These are phyloP conservation scores for Mesitornis unicolor DNA, from an alignment of 2,113 vertebrate species.

Conservation along the genomic window DNA sequence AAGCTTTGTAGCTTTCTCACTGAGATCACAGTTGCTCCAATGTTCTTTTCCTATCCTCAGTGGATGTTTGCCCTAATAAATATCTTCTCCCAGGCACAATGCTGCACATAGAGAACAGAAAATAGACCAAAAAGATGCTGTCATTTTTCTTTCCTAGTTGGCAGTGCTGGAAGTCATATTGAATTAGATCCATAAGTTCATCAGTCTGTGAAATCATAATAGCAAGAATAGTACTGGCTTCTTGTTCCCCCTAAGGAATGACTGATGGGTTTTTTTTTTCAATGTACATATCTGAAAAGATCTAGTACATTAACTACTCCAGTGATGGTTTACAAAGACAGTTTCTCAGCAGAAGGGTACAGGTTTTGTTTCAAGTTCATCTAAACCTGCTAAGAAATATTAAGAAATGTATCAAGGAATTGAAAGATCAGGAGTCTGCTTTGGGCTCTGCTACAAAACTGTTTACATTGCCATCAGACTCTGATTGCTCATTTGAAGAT, in stretches of 20 bases:
- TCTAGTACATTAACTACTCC: neutral
- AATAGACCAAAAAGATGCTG: neutral
- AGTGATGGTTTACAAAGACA: neutral
- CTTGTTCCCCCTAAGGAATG: neutral
- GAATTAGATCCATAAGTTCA: neutral
- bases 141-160: neutral
- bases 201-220: neutral
- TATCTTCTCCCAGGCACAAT: neutral
- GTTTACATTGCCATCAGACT: neutral
- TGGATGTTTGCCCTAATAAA: neutral
- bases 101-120: neutral
- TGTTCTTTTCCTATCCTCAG: neutral
- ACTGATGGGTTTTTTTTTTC: neutral
- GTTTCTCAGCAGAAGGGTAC: neutral
- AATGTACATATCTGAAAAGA: neutral
- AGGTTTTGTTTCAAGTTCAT: neutral
- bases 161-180: neutral
- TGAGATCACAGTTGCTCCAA: neutral
- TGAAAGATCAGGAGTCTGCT: neutral
- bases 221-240: neutral
- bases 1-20: neutral
- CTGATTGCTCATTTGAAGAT: neutral
- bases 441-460: neutral
- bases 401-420: neutral
- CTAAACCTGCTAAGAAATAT: neutral